Base-by-base conservation (phyloP, 1,140 invertebrate species). In the Helicorthomorpha holstii region DNA sequence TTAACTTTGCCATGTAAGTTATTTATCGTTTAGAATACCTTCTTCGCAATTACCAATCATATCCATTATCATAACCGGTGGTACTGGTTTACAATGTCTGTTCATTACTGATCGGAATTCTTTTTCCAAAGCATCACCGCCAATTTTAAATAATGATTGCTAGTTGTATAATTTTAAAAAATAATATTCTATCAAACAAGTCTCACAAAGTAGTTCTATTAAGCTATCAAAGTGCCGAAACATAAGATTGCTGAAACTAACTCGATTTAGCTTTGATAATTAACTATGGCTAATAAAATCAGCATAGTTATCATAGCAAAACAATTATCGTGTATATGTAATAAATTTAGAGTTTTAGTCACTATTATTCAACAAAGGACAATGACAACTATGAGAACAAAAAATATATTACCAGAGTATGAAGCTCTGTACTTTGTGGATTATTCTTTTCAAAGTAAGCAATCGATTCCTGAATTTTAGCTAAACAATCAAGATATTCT, bases 381-480 rank as follows among this genome's bases (percentile, higher is more conserved):
- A 47, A 19, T 47, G 14, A 23, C 24, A 26, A 26, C 14, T 47
- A 26, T 14, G 14, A 47, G 58, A 61, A 41, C 38, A 41, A 12
- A 12, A 41, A 41, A 12, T 12, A 7, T 22, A 46, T 74, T 61
- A 87, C 83, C 48, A 96, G 82, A 72, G 94, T 93, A 62, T 91
- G 85, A 48, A 95, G 66, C 71, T 96, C 91, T 26, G 92, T 84
- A 64, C 88, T 92, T 62, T 88, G 84, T 1, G 87, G 85, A 69
- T 93, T 93, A 63, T 92, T 84, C 63, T 85, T 84, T 61, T 89
- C 79, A 68, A 98, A 97, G 66, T 94, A 97, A 34, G 79, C 78
- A 60, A 88, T 81, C 47, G 92, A 90, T 57, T 82, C 81, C 47
- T 85, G 78, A 38, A 97, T 69, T 60, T 82, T 80, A 61, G 87